Percentiles rank a stretch among this genome's conserved stretches.
Conservation (phyloP, 2,888 invertebrate genomes). For the Drosophila formosana region DNA sequence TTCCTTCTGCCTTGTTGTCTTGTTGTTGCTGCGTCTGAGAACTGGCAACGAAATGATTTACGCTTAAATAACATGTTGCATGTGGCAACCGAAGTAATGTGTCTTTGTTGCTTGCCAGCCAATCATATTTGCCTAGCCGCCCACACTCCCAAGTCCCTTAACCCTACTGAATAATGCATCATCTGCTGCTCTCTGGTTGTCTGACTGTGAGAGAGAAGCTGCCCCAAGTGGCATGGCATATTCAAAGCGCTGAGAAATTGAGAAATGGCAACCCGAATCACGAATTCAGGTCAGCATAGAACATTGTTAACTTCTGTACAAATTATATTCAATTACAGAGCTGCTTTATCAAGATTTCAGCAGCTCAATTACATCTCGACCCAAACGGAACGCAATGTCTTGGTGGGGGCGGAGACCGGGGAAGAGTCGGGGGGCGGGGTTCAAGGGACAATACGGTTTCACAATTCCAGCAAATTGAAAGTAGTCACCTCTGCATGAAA, state of each 20-base stretch:
- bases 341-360: conserved; percentile 74
- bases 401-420: too few relatives aligned
- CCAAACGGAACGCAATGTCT: background rate
- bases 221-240: conserved; percentile 17
- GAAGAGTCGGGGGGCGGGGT: background rate
- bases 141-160: background rate
- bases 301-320: conserved; percentile 63
- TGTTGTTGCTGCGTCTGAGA: conserved; percentile 35
- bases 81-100: conserved; percentile 48
- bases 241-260: conserved; percentile 46
- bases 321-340: conserved; percentile 78
- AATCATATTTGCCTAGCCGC: conserved; percentile 29
- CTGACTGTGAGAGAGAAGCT: background rate
- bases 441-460: conserved; percentile 5
- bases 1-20: conserved; percentile 12
- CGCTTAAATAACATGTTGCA: conserved; percentile 81
- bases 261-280: conserved; percentile 56
- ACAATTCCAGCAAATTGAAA: conserved; percentile 48
- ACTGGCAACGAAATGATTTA: conserved; percentile 73
- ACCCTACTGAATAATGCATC: background rate
- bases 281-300: conserved; percentile 64
- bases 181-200: background rate
- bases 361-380: conserved; percentile 64
- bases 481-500: conserved; percentile 31
- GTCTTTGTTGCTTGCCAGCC: conserved; percentile 28